A percentile compares a stretch with the other conserved stretches of the same genome.
Conservation (phyloP, 2,113 vertebrate species). For the Nyctibius bracteatus region DNA sequence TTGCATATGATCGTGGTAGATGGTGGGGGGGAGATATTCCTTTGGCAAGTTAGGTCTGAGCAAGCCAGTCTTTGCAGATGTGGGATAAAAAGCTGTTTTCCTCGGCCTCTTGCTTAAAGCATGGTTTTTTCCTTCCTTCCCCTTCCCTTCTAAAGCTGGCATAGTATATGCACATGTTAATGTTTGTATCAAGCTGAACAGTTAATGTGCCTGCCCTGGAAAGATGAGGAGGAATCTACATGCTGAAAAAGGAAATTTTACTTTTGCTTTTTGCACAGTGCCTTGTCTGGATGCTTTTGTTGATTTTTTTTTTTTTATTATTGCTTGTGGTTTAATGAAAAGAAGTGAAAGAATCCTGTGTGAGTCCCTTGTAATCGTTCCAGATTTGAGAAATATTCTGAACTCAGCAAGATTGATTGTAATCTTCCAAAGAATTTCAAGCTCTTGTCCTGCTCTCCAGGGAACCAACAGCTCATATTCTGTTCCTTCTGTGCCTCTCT, state of each 20-base stretch:
- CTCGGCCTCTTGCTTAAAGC: not conserved
- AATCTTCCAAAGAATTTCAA: conserved; percentile 52
- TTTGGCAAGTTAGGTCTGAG: not conserved
- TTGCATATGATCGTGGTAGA: fast-evolving
- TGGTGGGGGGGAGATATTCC: not conserved
- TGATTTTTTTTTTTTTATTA: conserved; percentile 28
- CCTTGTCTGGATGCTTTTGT: not conserved
- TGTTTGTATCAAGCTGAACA: not conserved
- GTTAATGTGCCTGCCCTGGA: not conserved
- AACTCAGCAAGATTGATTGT: conserved; percentile 12
- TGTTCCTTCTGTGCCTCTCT: conserved; percentile 5
- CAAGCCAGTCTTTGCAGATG: not conserved
- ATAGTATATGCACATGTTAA: not conserved
- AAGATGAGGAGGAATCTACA: not conserved
- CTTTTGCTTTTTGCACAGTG: not conserved
- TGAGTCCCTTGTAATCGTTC: conserved; percentile 8
- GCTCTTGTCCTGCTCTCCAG: conserved; percentile 53
- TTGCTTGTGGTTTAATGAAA: conserved; percentile 31
- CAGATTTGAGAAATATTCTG: conserved; percentile 24
- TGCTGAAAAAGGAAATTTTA: conserved; percentile 3
- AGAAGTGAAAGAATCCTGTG: not conserved
- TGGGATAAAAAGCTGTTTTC: not conserved
- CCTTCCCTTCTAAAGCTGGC: not conserved
- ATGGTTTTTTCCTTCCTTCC: not conserved
- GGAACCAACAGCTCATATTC: conserved; percentile 22